Conservation (phyloP, 1,140 invertebrate genomes). For the Neodiprion pinetum region DNA sequence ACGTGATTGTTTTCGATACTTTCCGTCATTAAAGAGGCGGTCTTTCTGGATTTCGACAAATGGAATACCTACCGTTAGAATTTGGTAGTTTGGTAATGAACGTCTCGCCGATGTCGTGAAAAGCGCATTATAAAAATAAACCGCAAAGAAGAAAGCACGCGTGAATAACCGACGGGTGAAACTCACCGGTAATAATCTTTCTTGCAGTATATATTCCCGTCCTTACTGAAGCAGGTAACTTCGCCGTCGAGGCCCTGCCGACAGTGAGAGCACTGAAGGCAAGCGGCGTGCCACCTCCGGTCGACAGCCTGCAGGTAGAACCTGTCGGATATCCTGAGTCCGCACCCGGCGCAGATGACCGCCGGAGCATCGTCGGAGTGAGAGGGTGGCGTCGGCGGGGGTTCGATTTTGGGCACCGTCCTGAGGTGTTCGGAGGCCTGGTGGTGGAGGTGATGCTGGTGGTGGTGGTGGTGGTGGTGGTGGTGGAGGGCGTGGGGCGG, state of each 20-base stretch:
- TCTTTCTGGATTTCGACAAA: no score
- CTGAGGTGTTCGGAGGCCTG: slow-evolving; percentile 47
- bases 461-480: slow-evolving; percentile 41
- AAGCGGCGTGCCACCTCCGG: slow-evolving; percentile 90
- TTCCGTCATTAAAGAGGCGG: no score
- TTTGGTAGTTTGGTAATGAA: no score
- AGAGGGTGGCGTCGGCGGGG: slow-evolving; percentile 60
- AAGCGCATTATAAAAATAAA: not conserved
- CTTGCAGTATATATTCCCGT: slow-evolving; percentile 96
- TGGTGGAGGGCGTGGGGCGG: slow-evolving; percentile 47
- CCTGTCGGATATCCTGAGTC: slow-evolving; percentile 81
- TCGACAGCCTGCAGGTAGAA: slow-evolving; percentile 94
- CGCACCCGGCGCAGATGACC: slow-evolving; percentile 85
- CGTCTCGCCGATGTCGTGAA: no score
- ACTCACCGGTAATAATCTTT: slow-evolving; percentile 97
- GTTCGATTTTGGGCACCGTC: slow-evolving; percentile 64
- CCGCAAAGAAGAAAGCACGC: not conserved
- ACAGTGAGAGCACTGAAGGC: slow-evolving; percentile 91
- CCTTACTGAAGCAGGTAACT: slow-evolving; percentile 91
- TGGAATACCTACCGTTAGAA: no score
- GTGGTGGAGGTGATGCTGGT: slow-evolving; percentile 48
- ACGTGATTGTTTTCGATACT: no score
- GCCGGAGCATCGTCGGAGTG: slow-evolving; percentile 56
- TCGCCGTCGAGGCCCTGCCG: slow-evolving; percentile 88
- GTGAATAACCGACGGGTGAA: not conserved